Conservation (phyloP, 2,113 vertebrate species). For the Cololabis saira region DNA sequence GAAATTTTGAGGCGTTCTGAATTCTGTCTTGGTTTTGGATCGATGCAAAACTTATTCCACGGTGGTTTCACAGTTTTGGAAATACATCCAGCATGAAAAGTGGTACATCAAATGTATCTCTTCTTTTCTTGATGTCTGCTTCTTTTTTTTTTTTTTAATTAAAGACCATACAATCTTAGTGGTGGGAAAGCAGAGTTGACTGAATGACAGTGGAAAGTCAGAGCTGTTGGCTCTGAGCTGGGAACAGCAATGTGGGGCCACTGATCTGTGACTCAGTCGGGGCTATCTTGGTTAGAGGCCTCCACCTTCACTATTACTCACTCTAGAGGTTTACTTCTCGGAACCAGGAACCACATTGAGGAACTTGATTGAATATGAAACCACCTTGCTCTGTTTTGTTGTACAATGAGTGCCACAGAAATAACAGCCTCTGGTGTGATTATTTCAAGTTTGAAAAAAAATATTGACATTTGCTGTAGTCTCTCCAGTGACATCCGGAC, state of each 20-base stretch:
- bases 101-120: not conserved
- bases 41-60: no score
- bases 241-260: constrained; percentile 43
- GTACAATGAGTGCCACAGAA: constrained; percentile 47
- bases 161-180: not conserved
- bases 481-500: constrained; percentile 14
- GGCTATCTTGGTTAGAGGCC: constrained; percentile 68
- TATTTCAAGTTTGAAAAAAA: constrained; percentile 63
- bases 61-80: not conserved
- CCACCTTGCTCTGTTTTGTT: constrained; percentile 62
- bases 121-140: not conserved
- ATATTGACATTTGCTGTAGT: constrained; percentile 42
- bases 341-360: constrained; percentile 81
- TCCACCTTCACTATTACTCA: constrained; percentile 84
- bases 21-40: not conserved
- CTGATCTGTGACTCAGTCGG: constrained; percentile 75
- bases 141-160: not conserved
- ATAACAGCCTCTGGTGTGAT: constrained; percentile 35
- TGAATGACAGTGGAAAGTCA: constrained; percentile 44
- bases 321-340: constrained; percentile 76
- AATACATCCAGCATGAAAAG: not conserved
- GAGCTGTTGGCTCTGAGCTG: constrained; percentile 24
- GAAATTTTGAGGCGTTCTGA: not conserved
- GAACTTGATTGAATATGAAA: constrained; percentile 86
- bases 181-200: not conserved